Evolutionary conservation across 2,113 vertebrate genomes (phyloP).

Genomic region (Pedionomus torquatus): DNA sequence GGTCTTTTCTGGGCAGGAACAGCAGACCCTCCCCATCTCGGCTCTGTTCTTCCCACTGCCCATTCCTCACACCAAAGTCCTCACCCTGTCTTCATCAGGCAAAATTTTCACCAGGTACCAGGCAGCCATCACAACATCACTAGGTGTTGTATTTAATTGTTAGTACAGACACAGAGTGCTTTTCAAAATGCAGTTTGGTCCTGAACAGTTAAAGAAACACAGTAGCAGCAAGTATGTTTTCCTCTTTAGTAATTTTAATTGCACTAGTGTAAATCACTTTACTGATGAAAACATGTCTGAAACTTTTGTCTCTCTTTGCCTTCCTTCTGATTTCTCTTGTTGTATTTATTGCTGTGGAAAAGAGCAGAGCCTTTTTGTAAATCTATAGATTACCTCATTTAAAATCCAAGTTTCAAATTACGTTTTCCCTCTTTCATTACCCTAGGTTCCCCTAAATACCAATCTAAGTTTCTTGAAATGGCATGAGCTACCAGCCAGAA

Average conservation of each 20-base stretch:
- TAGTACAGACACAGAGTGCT: background rate
- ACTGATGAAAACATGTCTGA: background rate
- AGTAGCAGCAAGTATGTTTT: background rate
- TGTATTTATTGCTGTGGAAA: background rate
- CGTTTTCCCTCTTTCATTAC: background rate
- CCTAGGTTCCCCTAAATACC: background rate
- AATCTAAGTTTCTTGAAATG: constrained; percentile 6
- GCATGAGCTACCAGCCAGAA: background rate
- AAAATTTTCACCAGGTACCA: background rate
- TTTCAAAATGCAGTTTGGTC: background rate
- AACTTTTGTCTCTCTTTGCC: background rate
- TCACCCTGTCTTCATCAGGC: accelerated
- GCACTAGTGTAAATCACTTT: background rate
- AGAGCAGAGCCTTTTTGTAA: background rate
- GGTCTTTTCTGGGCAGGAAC: background rate
- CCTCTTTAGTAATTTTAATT: background rate
- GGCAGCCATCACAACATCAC: background rate
- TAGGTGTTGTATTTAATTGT: accelerated
- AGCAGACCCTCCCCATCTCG: background rate
- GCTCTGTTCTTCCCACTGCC: accelerated
- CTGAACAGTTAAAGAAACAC: background rate
- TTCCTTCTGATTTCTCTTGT: background rate
- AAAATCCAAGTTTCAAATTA: background rate
- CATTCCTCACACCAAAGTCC: background rate
- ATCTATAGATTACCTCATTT: background rate